Evolutionary conservation across 1,140 invertebrate genomes (phyloP), one percentile per base, ranked within the genome.

Genomic region (Neodiprion virginianus): DNA sequence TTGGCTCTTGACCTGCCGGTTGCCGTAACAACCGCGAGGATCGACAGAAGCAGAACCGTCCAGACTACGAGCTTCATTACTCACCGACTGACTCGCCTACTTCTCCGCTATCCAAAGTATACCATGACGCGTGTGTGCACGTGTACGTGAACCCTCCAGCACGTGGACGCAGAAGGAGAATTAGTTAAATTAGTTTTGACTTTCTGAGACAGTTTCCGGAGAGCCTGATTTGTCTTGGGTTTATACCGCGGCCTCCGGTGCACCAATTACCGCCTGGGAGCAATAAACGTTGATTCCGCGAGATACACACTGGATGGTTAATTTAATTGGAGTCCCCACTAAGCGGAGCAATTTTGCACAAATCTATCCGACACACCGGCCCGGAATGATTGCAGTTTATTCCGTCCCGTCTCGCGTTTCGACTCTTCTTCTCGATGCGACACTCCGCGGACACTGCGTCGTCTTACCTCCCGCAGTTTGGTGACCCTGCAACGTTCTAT

Each of bases 221-320:
- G 69, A 69, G 66, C 74, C 75, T 76, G 79, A 79, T 79, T 80
- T 78, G 72, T 73, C 70, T 72, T 40, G 72, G 77, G 23, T 65
- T 77, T 77, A 40, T 40, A 73, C 69, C 49, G 14, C 14, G 53
- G 72, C 71, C 71, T 77, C 66, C 67, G 48, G 47, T 73, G 67
- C 53, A 75, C 77, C 76, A 82, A 82, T 82, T 80, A 82, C 75
- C 74, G 79, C 73, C 12, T 74, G 71, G 71, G 23, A 76, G 69
- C 47, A 76, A 67, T 67, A 75, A 74, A 73, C 75, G 73, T 76
- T 79, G 76, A 83, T 80, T 80, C 75, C 77, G n/a, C 8, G 69
- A 66, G 21, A 76, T 70, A 74, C 73, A 77, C 69, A 76, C 66
- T 50, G 68, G 68, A 11, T 69, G 21, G 11, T 69, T 23, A 69